Percentiles rank a stretch among this genome's conserved stretches.
Evolutionary conservation across 2,888 invertebrate genomes (phyloP).

Genomic region (Melieria crassipennis): DNA sequence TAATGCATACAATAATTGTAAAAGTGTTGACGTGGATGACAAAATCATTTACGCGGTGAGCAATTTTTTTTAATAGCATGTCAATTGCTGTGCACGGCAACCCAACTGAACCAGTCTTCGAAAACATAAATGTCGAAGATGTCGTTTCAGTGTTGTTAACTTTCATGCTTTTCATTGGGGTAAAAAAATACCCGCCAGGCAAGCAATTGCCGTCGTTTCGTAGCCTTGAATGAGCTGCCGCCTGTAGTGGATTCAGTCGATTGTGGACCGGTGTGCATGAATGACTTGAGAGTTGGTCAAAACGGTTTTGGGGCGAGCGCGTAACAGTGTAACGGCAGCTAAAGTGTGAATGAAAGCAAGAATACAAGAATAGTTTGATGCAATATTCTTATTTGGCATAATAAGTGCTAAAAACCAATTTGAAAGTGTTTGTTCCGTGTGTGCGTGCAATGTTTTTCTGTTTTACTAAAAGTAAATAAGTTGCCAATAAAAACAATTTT

Average conservation of each 20-base stretch:
- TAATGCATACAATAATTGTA: too few relatives aligned
- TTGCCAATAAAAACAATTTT: slow-evolving; percentile 6
- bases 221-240: slow-evolving; percentile 23
- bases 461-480: slow-evolving; percentile 7
- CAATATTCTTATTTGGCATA: neutral
- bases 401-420: slow-evolving; percentile 12
- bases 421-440: slow-evolving; percentile 8
- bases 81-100: too few relatives aligned
- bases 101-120: too few relatives aligned
- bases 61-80: too few relatives aligned
- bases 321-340: slow-evolving; percentile 13
- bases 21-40: too few relatives aligned
- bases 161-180: neutral
- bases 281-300: slow-evolving; percentile 12
- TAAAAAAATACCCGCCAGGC: neutral
- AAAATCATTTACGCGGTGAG: too few relatives aligned
- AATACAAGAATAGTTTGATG: slow-evolving; percentile 3
- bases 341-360: slow-evolving; percentile 12
- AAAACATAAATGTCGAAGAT: too few relatives aligned
- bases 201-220: slow-evolving; percentile 6
- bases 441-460: slow-evolving; percentile 25
- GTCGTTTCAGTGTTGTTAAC: too few relatives aligned
- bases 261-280: slow-evolving; percentile 41
- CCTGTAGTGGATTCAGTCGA: slow-evolving; percentile 39
- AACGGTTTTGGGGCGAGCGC: neutral